Evolutionary conservation across 2,113 vertebrate species (phyloP).

Genomic region (Leptosomus discolor): DNA sequence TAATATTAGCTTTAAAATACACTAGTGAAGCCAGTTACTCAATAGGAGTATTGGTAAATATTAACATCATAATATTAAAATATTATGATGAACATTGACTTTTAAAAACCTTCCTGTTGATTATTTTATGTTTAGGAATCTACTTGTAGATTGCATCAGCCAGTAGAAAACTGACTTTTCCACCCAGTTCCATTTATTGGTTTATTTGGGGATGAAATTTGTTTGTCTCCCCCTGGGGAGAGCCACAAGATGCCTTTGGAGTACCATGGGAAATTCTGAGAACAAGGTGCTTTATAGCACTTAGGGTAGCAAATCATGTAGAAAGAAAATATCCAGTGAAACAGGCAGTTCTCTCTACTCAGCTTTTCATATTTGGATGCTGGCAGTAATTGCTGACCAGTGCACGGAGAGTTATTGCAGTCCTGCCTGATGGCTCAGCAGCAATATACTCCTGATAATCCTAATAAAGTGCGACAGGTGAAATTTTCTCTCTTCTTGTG

Average conservation of each 20-base stretch:
- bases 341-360: neutral
- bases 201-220: neutral
- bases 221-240: neutral
- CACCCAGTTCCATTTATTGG: neutral
- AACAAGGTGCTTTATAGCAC: neutral
- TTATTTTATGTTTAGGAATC: neutral
- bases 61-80: neutral
- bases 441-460: neutral
- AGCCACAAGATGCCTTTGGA: neutral
- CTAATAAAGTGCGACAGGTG: neutral
- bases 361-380: conserved; percentile 7
- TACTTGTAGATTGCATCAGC: neutral
- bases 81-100: neutral
- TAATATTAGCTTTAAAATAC: neutral
- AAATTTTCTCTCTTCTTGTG: conserved; percentile 4
- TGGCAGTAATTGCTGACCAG: conserved; percentile 8
- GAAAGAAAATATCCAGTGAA: neutral
- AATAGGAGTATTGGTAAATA: neutral
- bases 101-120: neutral
- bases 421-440: neutral
- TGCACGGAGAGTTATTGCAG: neutral
- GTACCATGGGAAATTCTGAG: neutral
- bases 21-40: neutral
- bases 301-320: neutral
- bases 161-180: neutral